Percentiles rank a stretch among this genome's conserved stretches.
These are phyloP conservation scores for Brachystomella parvula DNA, from an alignment of 1,140 invertebrate genomes.

Conservation along the genomic window DNA sequence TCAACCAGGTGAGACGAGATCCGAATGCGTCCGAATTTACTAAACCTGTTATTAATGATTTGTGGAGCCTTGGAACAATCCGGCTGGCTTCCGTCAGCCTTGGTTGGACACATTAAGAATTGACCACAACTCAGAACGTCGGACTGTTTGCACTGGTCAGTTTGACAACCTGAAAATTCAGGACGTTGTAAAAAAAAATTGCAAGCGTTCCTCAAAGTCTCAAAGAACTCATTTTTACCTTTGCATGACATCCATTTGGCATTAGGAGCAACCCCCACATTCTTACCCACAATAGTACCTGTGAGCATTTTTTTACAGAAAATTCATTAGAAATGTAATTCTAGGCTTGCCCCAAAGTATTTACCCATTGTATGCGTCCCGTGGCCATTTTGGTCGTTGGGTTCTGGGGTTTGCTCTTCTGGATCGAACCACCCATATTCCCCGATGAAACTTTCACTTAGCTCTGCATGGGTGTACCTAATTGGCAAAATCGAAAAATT, in stretches of 20 bases:
- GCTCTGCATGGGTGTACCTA: not conserved
- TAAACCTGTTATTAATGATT: conserved; percentile 7
- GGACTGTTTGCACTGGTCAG: not conserved
- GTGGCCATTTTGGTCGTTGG: conserved; percentile 21
- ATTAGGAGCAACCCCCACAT: conserved; percentile 12
- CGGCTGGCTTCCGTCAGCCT: not conserved
- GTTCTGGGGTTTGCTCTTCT: not conserved
- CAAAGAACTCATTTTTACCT: conserved; percentile 4
- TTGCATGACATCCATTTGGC: conserved; percentile 21
- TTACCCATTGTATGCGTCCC: conserved; percentile 22
- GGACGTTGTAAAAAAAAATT: not conserved
- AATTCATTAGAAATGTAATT: not conserved
- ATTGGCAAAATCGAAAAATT: not conserved
- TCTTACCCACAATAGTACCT: not conserved
- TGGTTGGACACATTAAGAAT: conserved; percentile 14
- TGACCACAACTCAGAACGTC: conserved; percentile 17
- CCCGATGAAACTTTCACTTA: conserved; percentile 3
- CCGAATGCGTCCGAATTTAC: not conserved
- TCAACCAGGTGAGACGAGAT: not conserved
- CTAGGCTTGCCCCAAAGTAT: not conserved
- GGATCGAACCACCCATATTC: conserved; percentile 21
- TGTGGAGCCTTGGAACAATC: conserved; percentile 7
- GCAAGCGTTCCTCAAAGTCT: not conserved
- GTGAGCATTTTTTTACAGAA: not conserved
- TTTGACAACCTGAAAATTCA: not conserved